Conservation (phyloP, 2,797 vertebrate genomes). For the Phalloptychus januarius region DNA sequence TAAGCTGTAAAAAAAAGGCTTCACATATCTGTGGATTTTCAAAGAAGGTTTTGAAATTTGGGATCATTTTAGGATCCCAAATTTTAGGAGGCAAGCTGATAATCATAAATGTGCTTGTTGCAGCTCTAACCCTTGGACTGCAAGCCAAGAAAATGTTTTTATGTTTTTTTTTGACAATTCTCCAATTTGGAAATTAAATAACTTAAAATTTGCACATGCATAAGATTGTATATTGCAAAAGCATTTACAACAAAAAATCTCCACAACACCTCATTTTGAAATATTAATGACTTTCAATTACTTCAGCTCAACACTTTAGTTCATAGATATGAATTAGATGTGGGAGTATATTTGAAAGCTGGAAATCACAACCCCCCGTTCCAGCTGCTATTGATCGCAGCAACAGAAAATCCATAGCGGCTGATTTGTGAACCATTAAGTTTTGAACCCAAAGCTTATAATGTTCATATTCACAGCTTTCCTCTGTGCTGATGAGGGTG, state of each 20-base stretch:
- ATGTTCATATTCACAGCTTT: conserved; percentile 86
- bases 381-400: conserved; percentile 82
- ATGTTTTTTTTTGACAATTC: neutral
- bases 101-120: neutral
- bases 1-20: neutral
- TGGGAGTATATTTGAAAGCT: conserved; percentile 83
- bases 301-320: conserved; percentile 63
- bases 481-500: conserved; percentile 79
- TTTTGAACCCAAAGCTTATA: conserved; percentile 87
- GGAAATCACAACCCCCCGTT: conserved; percentile 83
- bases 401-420: conserved; percentile 87
- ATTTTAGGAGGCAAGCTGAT: neutral
- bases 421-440: conserved; percentile 91
- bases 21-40: neutral
- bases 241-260: neutral
- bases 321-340: conserved; percentile 83
- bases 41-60: neutral
- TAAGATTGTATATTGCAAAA: conserved; percentile 13
- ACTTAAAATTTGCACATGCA: neutral
- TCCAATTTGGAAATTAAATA: neutral
- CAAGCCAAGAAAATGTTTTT: neutral
- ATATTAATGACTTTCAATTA: conserved; percentile 36
- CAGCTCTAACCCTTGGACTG: neutral
- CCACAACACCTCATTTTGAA: neutral
- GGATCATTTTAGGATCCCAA: neutral